Conservation (phyloP, 2,113 vertebrate species). For the Progne subis region DNA sequence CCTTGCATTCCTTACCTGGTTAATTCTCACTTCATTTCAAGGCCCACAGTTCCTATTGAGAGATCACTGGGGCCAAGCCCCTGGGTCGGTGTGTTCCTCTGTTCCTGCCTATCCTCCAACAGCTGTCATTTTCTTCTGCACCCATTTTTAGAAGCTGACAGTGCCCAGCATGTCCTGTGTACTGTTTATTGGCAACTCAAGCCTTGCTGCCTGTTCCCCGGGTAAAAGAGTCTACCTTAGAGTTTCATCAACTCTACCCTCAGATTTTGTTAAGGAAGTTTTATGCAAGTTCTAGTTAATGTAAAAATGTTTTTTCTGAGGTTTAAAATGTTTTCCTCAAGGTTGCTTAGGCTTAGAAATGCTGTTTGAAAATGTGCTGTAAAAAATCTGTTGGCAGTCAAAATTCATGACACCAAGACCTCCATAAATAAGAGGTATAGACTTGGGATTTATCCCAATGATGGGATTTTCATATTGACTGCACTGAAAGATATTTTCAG, state of each 20-base stretch:
- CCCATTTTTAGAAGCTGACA: conserved; percentile 60
- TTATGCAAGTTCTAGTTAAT: neutral
- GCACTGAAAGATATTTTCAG: neutral
- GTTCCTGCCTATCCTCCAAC: neutral
- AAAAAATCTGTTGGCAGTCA: neutral
- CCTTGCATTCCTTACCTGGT: neutral
- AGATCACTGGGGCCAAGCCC: neutral
- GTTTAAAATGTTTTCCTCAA: neutral
- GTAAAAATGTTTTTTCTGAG: neutral
- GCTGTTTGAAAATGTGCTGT: neutral
- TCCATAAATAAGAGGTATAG: neutral
- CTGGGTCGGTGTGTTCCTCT: neutral
- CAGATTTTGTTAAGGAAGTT: neutral
- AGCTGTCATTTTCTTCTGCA: conserved; percentile 54
- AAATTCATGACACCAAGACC: neutral
- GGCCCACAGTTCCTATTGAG: neutral
- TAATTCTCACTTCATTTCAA: neutral
- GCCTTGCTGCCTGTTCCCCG: neutral
- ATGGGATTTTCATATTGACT: neutral
- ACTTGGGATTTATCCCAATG: neutral
- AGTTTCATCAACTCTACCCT: neutral
- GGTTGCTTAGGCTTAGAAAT: neutral
- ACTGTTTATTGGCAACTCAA: conserved; percentile 1
- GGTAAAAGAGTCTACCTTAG: neutral
- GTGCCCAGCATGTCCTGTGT: neutral